Evolutionary conservation across 2,888 invertebrate genomes (phyloP).

Genomic region (Pterostichus madidus): DNA sequence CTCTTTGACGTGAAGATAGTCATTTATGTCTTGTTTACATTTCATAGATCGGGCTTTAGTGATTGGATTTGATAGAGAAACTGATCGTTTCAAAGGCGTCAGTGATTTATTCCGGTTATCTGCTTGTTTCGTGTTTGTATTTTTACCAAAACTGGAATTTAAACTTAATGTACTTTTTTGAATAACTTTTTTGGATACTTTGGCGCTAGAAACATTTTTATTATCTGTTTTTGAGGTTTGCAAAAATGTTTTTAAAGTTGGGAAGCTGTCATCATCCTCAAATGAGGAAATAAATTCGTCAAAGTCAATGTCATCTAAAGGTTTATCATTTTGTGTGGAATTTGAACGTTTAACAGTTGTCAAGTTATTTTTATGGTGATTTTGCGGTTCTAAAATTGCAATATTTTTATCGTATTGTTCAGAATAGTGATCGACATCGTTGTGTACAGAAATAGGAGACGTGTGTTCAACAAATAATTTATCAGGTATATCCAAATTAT

Average conservation of each 20-base stretch:
- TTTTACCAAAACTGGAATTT: conserved; percentile 80
- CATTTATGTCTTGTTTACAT: conserved; percentile 74
- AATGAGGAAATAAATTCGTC: conserved; percentile 85
- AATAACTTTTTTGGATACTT: conserved; percentile 74
- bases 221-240: conserved; percentile 64
- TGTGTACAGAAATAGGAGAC: conserved; percentile 72
- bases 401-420: conserved; percentile 80
- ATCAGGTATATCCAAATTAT: conserved; percentile 82
- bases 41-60: conserved; percentile 73
- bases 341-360: conserved; percentile 71
- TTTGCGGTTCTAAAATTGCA: conserved; percentile 76
- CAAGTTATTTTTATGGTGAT: conserved; percentile 30
- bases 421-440: conserved; percentile 77
- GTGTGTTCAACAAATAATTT: conserved; percentile 71
- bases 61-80: conserved; percentile 79
- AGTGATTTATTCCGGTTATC: conserved; percentile 69
- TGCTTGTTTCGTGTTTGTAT: conserved; percentile 72
- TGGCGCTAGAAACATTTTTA: conserved; percentile 71
- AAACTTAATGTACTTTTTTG: conserved; percentile 79
- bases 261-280: conserved; percentile 81
- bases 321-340: conserved; percentile 77
- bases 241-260: conserved; percentile 76
- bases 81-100: conserved; percentile 80
- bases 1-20: conserved; percentile 75
- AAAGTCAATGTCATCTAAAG: conserved; percentile 76